These are phyloP conservation scores for Nesogale talazaci DNA, from an alignment of 2,113 vertebrate genomes.

Conservation along the genomic window DNA sequence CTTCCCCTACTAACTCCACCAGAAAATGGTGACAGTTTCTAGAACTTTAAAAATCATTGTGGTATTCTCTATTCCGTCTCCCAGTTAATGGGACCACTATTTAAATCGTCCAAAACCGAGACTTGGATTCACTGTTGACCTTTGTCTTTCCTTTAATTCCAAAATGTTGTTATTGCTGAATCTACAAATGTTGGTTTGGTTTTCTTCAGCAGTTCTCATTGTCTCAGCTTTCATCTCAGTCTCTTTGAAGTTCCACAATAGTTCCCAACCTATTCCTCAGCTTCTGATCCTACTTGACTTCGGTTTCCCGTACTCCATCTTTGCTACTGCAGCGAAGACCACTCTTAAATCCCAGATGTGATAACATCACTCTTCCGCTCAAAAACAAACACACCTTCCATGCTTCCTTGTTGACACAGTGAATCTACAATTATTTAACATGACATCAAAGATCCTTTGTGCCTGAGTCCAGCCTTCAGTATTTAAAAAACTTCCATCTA, in stretches of 20 bases:
- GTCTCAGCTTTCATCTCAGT: background rate
- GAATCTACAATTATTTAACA: conserved; percentile 14
- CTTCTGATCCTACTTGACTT: background rate
- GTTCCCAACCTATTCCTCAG: background rate
- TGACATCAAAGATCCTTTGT: background rate
- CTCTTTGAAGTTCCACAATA: background rate
- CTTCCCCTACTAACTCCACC: background rate
- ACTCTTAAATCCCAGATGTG: background rate
- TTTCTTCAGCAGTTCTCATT: background rate
- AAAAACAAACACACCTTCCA: background rate
- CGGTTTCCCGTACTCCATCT: background rate
- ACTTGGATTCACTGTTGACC: background rate
- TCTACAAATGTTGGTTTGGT: conserved; percentile 8
- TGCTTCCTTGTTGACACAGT: background rate
- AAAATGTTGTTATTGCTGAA: background rate
- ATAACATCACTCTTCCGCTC: background rate
- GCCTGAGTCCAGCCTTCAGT: background rate
- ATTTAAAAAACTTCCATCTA: background rate
- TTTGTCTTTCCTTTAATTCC: conserved; percentile 6
- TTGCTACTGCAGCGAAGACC: background rate
- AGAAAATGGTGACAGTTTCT: background rate
- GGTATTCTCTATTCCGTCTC: background rate
- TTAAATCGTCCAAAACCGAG: background rate
- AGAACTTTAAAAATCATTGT: too few relatives aligned
- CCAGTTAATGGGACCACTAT: background rate